Evolutionary conservation across 1,140 invertebrate species (phyloP), one percentile per base, ranked within the genome.

Genomic region (Mizuhopecten yessoensis): DNA sequence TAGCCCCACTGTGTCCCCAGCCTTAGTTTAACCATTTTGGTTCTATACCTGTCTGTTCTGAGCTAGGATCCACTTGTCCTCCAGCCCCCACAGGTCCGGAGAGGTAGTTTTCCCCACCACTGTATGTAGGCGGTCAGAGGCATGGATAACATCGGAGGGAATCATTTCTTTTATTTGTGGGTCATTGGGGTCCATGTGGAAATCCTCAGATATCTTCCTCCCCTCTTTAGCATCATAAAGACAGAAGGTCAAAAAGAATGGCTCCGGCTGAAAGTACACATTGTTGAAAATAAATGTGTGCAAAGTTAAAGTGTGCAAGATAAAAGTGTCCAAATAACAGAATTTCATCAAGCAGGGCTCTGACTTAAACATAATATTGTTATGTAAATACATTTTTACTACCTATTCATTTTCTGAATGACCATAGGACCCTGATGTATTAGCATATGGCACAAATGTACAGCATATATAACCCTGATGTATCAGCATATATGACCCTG

Each of bases 171-270:
- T 96, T 0, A 98, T 97, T 92, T 97, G 96, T 3, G 97, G 96
- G 92, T 98, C 97, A 96, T 99, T 99, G 0, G 99, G 97, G 96
- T 99, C 98, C 95, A 99, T 98, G 96, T 99, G 98, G 96, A 99
- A 99, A 96, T 99, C 99, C 96, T 99, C 99, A 0, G 98, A 98
- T 33, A 99, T 97, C 97, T 99, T 99, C 94, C 97, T 97, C 20
- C 98, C 98, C 92, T 98, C 97, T 95, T 98, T 98, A 0, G 98
- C 98, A 97, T 99, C 99, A 96, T 98, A 99, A 9, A 99, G 96
- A 87, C 98, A 97, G 86, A 99, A 97, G 15, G 98, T 97, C 7
- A 98, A 98, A 94, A 98, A 98, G 96, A 99, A 99, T 1, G 99
- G 99, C 95, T 99, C 99, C 39, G 99, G 97, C 97, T 97, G 95